These are phyloP conservation scores for Paratrypauchen microcephalus DNA, from an alignment of 2,797 vertebrate genomes.

Conservation along the genomic window DNA sequence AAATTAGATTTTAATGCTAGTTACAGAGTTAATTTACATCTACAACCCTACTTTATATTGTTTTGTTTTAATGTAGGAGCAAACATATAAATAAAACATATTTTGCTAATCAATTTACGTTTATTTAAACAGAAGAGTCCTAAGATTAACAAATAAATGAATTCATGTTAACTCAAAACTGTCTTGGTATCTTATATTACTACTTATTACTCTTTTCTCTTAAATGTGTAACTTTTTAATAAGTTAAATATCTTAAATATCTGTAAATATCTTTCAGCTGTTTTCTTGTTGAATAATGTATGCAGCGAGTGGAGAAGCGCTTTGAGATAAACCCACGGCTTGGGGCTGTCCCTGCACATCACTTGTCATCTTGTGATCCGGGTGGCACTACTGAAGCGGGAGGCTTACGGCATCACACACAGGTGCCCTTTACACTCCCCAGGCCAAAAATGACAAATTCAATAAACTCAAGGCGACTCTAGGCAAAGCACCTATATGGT, in stretches of 20 bases:
- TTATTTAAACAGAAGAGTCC: too few relatives aligned
- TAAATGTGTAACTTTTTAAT: background rate
- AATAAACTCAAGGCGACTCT: slow-evolving; percentile 79
- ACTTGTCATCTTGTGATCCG: slow-evolving; percentile 71
- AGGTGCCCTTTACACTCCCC: slow-evolving; percentile 77
- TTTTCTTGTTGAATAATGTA: slow-evolving; percentile 70
- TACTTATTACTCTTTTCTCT: background rate
- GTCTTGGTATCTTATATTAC: background rate
- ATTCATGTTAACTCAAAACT: background rate
- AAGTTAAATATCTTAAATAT: too few relatives aligned
- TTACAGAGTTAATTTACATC: background rate
- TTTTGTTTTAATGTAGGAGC: background rate
- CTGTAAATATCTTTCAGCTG: slow-evolving; percentile 64
- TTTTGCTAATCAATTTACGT: too few relatives aligned
- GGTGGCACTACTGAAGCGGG: slow-evolving; percentile 47
- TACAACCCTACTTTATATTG: background rate
- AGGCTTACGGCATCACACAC: slow-evolving; percentile 62
- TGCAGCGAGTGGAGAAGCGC: slow-evolving; percentile 35
- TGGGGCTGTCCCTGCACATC: slow-evolving; percentile 64
- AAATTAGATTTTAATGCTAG: background rate
- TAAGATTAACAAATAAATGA: too few relatives aligned
- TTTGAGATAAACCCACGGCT: slow-evolving; percentile 56
- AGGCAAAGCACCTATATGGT: slow-evolving; percentile 64
- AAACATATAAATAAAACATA: too few relatives aligned
- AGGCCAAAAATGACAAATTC: slow-evolving; percentile 84